These are phyloP conservation scores for Monopis laevigella DNA, from an alignment of 2,888 invertebrate genomes.

Conservation along the genomic window DNA sequence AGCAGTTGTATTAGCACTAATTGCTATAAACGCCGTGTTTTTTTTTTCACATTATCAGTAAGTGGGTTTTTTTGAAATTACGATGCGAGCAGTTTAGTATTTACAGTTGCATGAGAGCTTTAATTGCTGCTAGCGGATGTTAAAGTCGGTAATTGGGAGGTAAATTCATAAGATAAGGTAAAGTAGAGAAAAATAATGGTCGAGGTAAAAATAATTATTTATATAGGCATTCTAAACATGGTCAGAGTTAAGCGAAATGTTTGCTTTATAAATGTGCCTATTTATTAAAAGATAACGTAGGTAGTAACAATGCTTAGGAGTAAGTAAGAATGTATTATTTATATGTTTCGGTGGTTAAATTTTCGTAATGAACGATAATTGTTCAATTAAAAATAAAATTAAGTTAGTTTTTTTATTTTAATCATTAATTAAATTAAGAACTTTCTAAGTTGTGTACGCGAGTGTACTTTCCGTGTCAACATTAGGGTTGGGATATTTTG, in stretches of 20 bases:
- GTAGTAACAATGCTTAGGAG: too few species aligned
- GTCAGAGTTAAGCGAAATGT: constrained; percentile 1
- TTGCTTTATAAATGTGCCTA: neutral
- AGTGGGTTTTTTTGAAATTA: constrained; percentile 52
- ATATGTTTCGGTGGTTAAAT: too few species aligned
- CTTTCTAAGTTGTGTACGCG: constrained; percentile 14
- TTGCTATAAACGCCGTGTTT: constrained; percentile 52
- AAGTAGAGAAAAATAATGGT: constrained; percentile 13
- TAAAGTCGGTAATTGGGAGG: constrained; percentile 55
- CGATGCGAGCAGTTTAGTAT: constrained; percentile 48
- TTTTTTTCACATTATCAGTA: constrained; percentile 50
- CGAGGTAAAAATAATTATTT: constrained; percentile 12
- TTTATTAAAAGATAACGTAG: neutral
- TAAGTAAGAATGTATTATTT: too few species aligned
- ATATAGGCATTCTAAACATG: constrained; percentile 9
- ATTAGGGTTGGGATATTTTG: constrained; percentile 19
- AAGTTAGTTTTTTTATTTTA: neutral
- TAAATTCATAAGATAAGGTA: constrained; percentile 48
- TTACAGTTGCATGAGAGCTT: constrained; percentile 59
- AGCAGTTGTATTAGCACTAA: constrained; percentile 49
- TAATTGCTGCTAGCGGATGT: constrained; percentile 56
- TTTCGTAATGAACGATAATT: too few species aligned
- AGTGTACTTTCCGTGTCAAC: constrained; percentile 26
- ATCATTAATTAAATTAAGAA: too few species aligned
- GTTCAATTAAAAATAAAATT: neutral